Base-by-base conservation (phyloP, 1,140 invertebrate genomes). In the Reticulitermes speratus region DNA sequence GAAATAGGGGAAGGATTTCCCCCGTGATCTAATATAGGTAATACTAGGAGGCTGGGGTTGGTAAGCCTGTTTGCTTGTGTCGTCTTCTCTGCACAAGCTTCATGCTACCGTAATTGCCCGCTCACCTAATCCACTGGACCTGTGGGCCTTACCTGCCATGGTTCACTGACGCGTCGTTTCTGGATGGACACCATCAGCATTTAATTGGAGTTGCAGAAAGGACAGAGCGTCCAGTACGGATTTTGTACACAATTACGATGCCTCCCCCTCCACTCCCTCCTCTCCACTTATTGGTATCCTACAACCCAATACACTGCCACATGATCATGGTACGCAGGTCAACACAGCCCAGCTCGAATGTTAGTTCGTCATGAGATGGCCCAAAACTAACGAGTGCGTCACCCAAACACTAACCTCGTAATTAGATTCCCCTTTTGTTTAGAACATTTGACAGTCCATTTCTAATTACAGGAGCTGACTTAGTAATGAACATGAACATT, bases 91-190 rank as follows among this genome's bases (percentile, higher is more conserved):
- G 7, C 8, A 30, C 65, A 75, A 6, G 65, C 25, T 75, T 75
- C n/a, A 75, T 30, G 25, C n/a, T 30, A 30, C n/a, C n/a, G 65
- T 75, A 75, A 75, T 75, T 75, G n/a, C 25, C 14, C 14, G 65
- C n/a, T 75, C 25, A 30, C 65, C n/a, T 75, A 75, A 75, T 75
- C 65, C 65, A 75, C 65, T 75, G 16, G n/a, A 75, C n/a, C 65
- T 75, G 25, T 14, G 65, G n/a, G 65, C 8, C 65, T 75, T 25
- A 75, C 65, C 65, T 75, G 65, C 2, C 65, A 75, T 9, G 65
- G 65, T 25, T 75, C n/a, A 30, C 65, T 75, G n/a, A 75, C n/a
- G 65, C 65, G 25, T 75, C 65, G 30, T 75, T 30, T 75, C 65
- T 75, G n/a, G 65, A 75, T 8, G 7, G 65, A 75, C 65, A 75